These are phyloP conservation scores for Brachyistius frenatus DNA, from an alignment of 2,113 vertebrate genomes.

Conservation along the genomic window DNA sequence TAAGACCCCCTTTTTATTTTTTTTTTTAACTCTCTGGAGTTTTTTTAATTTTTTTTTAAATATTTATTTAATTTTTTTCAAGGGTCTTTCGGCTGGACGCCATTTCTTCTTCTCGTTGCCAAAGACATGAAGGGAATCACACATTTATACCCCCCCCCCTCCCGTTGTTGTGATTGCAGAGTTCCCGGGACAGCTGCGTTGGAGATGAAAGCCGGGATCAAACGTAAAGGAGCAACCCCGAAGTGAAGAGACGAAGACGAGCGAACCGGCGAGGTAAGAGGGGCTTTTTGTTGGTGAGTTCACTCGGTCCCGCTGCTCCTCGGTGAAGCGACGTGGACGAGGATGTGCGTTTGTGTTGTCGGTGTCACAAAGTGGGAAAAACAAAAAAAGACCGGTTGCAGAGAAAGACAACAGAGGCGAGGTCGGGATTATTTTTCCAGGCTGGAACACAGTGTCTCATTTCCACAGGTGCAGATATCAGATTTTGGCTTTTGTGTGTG, in stretches of 20 bases:
- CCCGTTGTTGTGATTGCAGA: constrained; percentile 65
- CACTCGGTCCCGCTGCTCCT: background rate
- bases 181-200: constrained; percentile 25
- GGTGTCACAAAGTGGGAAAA: constrained; percentile 33
- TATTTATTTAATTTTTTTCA: too few relatives aligned
- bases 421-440: constrained; percentile 54
- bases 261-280: constrained; percentile 51
- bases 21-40: background rate
- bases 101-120: constrained; percentile 23
- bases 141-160: background rate
- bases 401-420: background rate
- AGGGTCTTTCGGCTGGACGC: background rate
- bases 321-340: too few relatives aligned
- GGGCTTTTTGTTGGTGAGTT: background rate
- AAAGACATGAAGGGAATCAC: constrained; percentile 34
- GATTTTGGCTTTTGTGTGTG: constrained; percentile 18
- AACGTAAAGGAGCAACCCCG: constrained; percentile 27
- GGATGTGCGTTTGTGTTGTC: too few relatives aligned
- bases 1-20: constrained; percentile 23
- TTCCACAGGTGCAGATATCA: constrained; percentile 61
- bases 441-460: constrained; percentile 52
- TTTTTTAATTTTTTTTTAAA: too few relatives aligned
- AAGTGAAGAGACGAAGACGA: constrained; percentile 8
- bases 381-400: constrained; percentile 2
- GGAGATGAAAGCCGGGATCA: constrained; percentile 47